Conservation (phyloP, 2,113 vertebrate genomes). For the Bubo bubo region DNA sequence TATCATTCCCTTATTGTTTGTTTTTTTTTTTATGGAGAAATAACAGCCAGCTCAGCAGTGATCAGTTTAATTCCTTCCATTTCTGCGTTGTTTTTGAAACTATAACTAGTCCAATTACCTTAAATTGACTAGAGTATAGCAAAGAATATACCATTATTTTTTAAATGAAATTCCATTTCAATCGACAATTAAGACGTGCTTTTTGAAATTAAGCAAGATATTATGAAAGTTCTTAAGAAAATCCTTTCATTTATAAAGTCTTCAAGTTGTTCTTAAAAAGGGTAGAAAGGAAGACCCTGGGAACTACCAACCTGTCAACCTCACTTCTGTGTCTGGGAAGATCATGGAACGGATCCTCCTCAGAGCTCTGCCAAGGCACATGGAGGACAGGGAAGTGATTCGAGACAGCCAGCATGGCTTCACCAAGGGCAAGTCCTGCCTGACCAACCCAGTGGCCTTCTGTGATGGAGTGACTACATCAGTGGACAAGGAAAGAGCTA, state of each 20-base stretch:
- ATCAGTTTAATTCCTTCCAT: neutral
- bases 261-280: neutral
- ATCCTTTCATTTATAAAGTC: neutral
- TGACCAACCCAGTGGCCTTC: no score
- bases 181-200: neutral
- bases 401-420: rapidly evolving
- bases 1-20: neutral
- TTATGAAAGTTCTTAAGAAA: neutral
- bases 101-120: neutral
- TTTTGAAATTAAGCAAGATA: neutral
- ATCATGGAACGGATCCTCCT: neutral
- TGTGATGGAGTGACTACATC: no score
- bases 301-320: neutral
- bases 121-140: neutral
- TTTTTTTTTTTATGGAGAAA: neutral
- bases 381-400: neutral
- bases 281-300: neutral
- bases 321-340: neutral
- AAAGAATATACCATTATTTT: neutral
- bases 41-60: neutral
- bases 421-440: neutral
- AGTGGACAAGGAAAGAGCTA: no score
- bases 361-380: neutral
- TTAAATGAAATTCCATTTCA: neutral
- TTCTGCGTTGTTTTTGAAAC: neutral